Percentiles rank a stretch among this genome's conserved stretches.
Conservation (phyloP, 2,888 invertebrate genomes). For the Drepanosiphum platanoidis region DNA sequence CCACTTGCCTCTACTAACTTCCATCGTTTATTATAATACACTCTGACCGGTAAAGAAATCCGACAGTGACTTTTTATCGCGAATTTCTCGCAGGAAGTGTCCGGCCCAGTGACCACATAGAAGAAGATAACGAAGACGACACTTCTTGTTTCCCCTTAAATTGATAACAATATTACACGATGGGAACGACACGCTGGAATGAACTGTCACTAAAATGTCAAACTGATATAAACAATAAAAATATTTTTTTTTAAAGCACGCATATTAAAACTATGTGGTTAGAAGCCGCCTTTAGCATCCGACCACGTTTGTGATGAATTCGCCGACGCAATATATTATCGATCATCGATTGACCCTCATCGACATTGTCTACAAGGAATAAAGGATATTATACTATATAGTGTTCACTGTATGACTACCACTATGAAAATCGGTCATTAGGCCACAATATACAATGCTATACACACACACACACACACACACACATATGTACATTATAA, state of each 20-base stretch:
- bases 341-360: not conserved
- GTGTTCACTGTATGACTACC: not conserved
- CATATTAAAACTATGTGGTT: not conserved
- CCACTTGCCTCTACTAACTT: not conserved
- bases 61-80: slow-evolving; percentile 43
- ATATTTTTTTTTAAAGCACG: not conserved
- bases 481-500: not conserved
- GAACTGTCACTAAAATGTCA: not conserved
- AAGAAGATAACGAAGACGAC: slow-evolving; percentile 43
- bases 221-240: not conserved
- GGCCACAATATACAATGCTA: not conserved
- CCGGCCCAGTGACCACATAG: slow-evolving; percentile 45
- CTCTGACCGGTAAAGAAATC: not conserved
- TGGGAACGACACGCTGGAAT: not conserved
- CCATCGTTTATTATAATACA: not conserved
- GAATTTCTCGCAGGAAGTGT: slow-evolving; percentile 60
- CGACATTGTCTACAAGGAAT: not conserved
- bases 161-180: slow-evolving; percentile 17
- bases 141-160: slow-evolving; percentile 33
- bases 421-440: slow-evolving; percentile 18
- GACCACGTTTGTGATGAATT: not conserved
- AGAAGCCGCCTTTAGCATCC: not conserved
- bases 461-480: not conserved
- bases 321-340: not conserved
- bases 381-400: not conserved